Conservation (phyloP, 2,113 vertebrate genomes). For the Caretta caretta region DNA sequence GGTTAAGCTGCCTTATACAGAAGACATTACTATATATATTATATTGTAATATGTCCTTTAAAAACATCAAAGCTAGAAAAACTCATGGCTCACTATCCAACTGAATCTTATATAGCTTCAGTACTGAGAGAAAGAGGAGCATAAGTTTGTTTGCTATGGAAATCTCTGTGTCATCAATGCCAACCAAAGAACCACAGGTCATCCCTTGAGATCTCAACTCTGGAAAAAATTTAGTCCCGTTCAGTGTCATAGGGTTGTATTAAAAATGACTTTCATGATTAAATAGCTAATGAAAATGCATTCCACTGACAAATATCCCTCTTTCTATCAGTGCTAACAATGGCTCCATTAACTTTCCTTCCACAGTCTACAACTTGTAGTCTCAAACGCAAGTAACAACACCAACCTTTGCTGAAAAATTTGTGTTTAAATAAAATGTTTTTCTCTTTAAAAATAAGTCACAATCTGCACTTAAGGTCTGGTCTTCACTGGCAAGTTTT, state of each 20-base stretch:
- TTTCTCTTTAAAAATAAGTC: neutral
- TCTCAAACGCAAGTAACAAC: constrained; percentile 5
- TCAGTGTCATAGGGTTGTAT: neutral
- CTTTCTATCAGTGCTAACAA: neutral
- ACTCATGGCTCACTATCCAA: neutral
- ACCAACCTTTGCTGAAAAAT: neutral
- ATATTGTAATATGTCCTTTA: neutral
- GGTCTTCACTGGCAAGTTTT: too few relatives aligned
- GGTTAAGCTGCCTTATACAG: neutral
- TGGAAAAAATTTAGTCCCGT: constrained; percentile 4
- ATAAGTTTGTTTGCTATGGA: neutral
- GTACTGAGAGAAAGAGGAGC: neutral
- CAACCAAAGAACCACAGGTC: neutral
- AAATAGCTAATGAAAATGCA: constrained; percentile 25
- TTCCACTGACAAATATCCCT: neutral
- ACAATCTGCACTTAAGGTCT: neutral
- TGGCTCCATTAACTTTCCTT: neutral
- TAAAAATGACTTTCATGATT: constrained; percentile 10
- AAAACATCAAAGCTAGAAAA: neutral
- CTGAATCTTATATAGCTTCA: neutral
- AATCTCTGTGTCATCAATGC: neutral
- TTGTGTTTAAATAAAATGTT: neutral
- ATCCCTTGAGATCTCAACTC: neutral
- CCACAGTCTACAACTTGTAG: neutral
- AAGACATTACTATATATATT: neutral